A percentile compares a stretch with the other conserved stretches of the same genome.
Evolutionary conservation across 2,797 vertebrate genomes (phyloP).

Genomic region (Orestias chungarensis): DNA sequence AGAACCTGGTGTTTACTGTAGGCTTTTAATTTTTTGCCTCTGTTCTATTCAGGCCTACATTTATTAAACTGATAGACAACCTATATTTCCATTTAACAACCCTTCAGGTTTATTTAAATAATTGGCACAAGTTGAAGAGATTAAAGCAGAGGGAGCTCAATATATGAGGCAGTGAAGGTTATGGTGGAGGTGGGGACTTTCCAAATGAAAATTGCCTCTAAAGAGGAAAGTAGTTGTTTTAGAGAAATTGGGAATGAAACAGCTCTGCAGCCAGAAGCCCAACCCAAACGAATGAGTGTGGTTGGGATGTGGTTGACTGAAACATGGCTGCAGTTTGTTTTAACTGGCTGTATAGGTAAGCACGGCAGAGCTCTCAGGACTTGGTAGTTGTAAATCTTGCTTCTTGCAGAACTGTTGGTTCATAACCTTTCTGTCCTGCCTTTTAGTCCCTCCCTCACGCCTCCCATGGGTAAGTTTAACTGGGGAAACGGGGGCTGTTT

Average conservation of each 20-base stretch:
- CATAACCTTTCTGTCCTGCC: slow-evolving; percentile 71
- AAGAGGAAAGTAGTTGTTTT: slow-evolving; percentile 76
- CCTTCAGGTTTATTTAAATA: slow-evolving; percentile 7
- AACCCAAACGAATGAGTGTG: slow-evolving; percentile 67
- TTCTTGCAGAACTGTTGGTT: slow-evolving; percentile 69
- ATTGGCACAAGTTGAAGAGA: slow-evolving; percentile 36
- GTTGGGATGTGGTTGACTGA: slow-evolving; percentile 73
- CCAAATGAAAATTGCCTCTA: slow-evolving; percentile 67
- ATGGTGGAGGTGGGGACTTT: slow-evolving; percentile 58
- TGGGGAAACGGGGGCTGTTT: slow-evolving; percentile 78
- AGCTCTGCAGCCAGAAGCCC: slow-evolving; percentile 62
- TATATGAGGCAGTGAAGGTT: slow-evolving; percentile 17
- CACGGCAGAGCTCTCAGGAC: slow-evolving; percentile 71
- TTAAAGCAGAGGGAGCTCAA: slow-evolving; percentile 9
- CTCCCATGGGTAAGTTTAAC: slow-evolving; percentile 78
- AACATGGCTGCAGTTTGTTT: slow-evolving; percentile 81
- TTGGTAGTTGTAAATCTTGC: slow-evolving; percentile 77
- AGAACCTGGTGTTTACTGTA: slow-evolving; percentile 1
- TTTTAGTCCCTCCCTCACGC: slow-evolving; percentile 60
- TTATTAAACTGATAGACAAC: slow-evolving; percentile 13
- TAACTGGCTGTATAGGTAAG: slow-evolving; percentile 82
- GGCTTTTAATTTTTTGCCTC: slow-evolving; percentile 1
- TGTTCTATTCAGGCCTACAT: slow-evolving; percentile 8
- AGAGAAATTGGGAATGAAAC: slow-evolving; percentile 73
- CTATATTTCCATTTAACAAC: slow-evolving; percentile 26